Conservation (phyloP, 2,888 invertebrate genomes). For the Ormyrus thymus region DNA sequence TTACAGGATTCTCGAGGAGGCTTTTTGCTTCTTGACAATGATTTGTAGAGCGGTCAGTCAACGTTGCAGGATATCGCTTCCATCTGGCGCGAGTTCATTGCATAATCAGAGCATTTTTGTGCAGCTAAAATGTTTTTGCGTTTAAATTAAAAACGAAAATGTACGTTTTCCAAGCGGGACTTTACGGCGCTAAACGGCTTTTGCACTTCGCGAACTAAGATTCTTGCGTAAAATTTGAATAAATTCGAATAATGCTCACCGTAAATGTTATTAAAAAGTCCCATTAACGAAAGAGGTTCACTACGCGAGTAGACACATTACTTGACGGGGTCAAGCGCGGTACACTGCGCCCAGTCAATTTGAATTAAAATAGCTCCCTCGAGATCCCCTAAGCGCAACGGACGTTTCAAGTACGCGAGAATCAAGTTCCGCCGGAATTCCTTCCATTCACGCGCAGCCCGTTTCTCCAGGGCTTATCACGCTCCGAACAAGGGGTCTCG, state of each 20-base stretch:
- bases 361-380: slow-evolving; percentile 21
- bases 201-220: too few species aligned
- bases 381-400: neutral
- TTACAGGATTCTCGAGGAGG: slow-evolving; percentile 11
- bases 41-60: slow-evolving; percentile 5
- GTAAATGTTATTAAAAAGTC: too few species aligned
- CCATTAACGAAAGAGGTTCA: too few species aligned
- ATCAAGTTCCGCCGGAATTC: slow-evolving; percentile 6
- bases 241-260: too few species aligned
- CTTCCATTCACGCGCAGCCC: neutral
- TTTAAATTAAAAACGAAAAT: too few species aligned
- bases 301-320: neutral
- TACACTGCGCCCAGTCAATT: slow-evolving; percentile 9
- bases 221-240: too few species aligned
- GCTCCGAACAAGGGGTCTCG: neutral
- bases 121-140: too few species aligned
- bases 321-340: neutral
- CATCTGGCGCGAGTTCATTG: neutral
- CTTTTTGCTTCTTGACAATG: neutral
- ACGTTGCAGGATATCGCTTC: neutral
- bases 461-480: too few species aligned
- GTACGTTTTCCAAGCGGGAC: too few species aligned
- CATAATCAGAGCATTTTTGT: too few species aligned
- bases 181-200: too few species aligned
- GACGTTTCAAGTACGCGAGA: slow-evolving; percentile 4